Evolutionary conservation across 2,888 invertebrate genomes (phyloP), one percentile per base, ranked within the genome.

Genomic region (Microctonus brassicae): DNA sequence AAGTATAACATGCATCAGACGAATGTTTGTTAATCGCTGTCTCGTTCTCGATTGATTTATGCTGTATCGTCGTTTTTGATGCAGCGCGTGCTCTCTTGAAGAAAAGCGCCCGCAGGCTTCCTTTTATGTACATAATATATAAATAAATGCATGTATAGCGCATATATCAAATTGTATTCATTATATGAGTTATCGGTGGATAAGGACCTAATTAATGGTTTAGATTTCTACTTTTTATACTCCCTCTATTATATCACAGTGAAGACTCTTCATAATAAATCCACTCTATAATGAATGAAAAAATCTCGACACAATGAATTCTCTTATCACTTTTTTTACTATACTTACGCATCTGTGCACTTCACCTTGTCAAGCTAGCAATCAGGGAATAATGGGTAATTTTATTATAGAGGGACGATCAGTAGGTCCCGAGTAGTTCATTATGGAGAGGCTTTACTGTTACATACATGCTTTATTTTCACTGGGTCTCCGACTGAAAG

Each of bases 21-120:
- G 17, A 47, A 17, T 47, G 47, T 17, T 47, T 47, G 17, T 47
- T 72, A 73, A 71, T 64, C 73, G 74, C 73, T 68, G 76, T 77
- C 83, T 83, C 81, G 82, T 84, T 83, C 81, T 78, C 75, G 75
- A 76, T 80, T 83, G 84, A 84, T 84, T 84, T 84, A 84, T 78
- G 80, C 70, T 73, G 75, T 75, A 63, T 80, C 58, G 29, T 58
- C 76, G 73, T 77, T 73, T 77, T 75, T 53, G 39, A 29, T 58
- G 64, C 60, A 69, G 47, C 42, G 36, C 26, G 26, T 29, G 17
- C 42, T 70, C 24, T 34, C 39, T 22, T n/a, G n/a, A n/a, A n/a
- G n/a, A n/a, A n/a, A 13, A 20, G 10, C 65, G 57, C 55, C 39
- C 42, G 22, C 29, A 26, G 29, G 53, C 33, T 34, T 33, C 20